Evolutionary conservation across 2,888 invertebrate genomes (phyloP).

Genomic region (Sicus ferrugineus): DNA sequence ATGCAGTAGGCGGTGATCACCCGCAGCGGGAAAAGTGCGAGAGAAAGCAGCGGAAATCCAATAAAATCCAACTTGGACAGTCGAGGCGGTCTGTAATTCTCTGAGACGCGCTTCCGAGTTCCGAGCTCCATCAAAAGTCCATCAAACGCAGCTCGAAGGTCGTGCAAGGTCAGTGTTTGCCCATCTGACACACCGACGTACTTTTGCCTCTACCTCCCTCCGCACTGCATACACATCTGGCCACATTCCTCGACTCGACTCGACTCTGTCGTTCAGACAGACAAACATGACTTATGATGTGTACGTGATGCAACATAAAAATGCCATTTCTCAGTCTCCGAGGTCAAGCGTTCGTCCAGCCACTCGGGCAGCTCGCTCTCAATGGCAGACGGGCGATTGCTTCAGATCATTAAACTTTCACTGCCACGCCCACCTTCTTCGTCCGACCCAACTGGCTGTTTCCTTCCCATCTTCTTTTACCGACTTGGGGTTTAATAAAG

Average conservation of each 20-base stretch:
- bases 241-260: conserved; percentile 19
- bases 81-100: not conserved
- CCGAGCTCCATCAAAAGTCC: conserved; percentile 38
- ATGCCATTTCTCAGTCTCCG: conserved; percentile 50
- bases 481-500: too few species aligned
- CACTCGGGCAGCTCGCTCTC: too few species aligned
- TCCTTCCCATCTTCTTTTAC: too few species aligned
- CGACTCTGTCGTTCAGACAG: conserved; percentile 52
- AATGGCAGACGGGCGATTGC: too few species aligned
- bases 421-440: too few species aligned
- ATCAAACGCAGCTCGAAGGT: conserved; percentile 55
- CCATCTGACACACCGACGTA: conserved; percentile 25
- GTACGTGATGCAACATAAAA: conserved; percentile 63
- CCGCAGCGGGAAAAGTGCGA: not conserved
- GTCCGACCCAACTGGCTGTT: too few species aligned
- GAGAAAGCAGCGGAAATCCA: not conserved
- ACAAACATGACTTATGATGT: conserved; percentile 63
- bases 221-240: too few species aligned
- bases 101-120: conserved; percentile 3
- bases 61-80: conserved; percentile 1
- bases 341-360: not conserved
- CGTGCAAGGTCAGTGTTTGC: conserved; percentile 62
- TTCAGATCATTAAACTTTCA: too few species aligned
- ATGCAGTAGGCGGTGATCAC: conserved; percentile 30
- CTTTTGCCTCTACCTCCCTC: not conserved